Base-by-base conservation (phyloP, 1,140 invertebrate species). In the Eulimnadia texana region DNA sequence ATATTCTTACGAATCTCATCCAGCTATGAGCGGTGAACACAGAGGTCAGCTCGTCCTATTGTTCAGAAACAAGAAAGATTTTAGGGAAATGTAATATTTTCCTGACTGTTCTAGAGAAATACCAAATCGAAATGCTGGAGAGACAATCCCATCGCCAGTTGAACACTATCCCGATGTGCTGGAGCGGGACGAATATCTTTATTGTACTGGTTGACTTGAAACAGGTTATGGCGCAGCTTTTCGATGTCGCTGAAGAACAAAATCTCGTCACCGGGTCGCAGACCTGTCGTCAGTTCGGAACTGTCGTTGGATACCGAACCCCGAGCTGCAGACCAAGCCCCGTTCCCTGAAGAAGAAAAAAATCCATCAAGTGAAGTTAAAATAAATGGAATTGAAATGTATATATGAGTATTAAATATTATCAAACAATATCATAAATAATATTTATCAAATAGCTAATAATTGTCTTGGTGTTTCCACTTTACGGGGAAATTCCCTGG, bases 101-200 rank as follows among this genome's bases (percentile, higher is more conserved):
- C 6, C 16, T 42, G 33, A 42, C 33, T 42, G 6, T 6, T 42
- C 16, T 42, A 42, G 33, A 42, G n/a, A 55, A 16, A 53, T 54
- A 61, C 60, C 16, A 61, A 42, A 16, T 61, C 60, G 13, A 61
- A 61, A 51, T 61, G 53, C 9, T 29, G 9, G 20, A 61, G 20
- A n/a, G 13, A 16, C 51, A 61, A 20, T 22, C 60, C 60, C 16
- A 61, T 20, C 2, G 19, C 28, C n/a, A 61, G 23, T 3, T 25
- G 20, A 22, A 61, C 50, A 13, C 28, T 33, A 1, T 25, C n/a
- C n/a, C 16, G 20, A 27, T 61, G 60, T 13, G 51, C 28, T 1
- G 50, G 20, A 24, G 53, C 50, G 13, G 60, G 60, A 11, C 60
- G 50, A 13, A 61, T 42, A 20, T 54, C 60, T 54, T 61, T 61